Conservation (phyloP, 2,113 vertebrate genomes). For the Equus przewalskii region DNA sequence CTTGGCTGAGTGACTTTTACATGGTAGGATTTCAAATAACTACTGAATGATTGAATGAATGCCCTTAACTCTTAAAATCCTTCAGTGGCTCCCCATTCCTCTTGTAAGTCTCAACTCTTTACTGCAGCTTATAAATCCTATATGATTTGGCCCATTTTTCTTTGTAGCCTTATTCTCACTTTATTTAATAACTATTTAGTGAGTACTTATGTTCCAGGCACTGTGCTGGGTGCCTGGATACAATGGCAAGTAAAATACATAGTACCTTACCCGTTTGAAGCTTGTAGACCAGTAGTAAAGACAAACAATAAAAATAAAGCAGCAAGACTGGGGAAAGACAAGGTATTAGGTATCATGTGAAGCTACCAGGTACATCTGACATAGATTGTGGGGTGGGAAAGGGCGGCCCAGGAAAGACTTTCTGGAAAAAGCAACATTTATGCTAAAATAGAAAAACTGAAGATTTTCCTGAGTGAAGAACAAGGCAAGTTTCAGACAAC, state of each 20-base stretch:
- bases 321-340: neutral
- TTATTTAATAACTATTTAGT: conserved; percentile 5
- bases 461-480: neutral
- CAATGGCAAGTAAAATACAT: neutral
- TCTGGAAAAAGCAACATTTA: conserved; percentile 16
- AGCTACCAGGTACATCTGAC: neutral
- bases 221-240: neutral
- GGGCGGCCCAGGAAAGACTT: neutral
- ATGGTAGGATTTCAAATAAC: neutral
- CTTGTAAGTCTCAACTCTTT: neutral
- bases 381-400: neutral
- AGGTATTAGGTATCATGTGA: neutral
- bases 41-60: neutral
- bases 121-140: neutral
- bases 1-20: neutral
- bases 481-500: neutral
- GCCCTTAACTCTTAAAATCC: neutral
- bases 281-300: neutral
- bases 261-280: neutral
- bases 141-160: neutral
- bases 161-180: conserved; percentile 2
- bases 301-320: conserved; percentile 2
- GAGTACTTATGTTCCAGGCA: neutral
- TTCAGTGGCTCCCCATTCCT: neutral
- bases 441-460: conserved; percentile 7